Evolutionary conservation across 2,888 invertebrate genomes (phyloP).

Genomic region (Leptinotarsa peninsularis): DNA sequence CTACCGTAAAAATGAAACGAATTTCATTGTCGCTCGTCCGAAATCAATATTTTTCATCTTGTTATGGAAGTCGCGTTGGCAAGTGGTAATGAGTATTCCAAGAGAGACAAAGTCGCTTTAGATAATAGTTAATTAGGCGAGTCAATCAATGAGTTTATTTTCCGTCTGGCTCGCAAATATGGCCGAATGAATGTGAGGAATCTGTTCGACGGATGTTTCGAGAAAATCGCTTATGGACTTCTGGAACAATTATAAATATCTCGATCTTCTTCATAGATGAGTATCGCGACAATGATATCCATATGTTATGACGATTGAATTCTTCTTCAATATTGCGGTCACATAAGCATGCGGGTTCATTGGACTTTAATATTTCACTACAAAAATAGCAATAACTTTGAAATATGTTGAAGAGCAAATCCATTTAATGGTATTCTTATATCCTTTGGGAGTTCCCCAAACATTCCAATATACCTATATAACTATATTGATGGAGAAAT

Average conservation of each 20-base stretch:
- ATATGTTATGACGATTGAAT: slow-evolving; percentile 10
- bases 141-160: slow-evolving; percentile 18
- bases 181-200: slow-evolving; percentile 4
- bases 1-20: too few species aligned
- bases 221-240: slow-evolving; percentile 15
- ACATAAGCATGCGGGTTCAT: background rate
- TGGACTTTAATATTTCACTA: background rate
- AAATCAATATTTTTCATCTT: slow-evolving; percentile 9
- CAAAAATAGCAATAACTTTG: background rate
- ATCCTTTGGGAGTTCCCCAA: too few species aligned
- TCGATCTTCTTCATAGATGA: slow-evolving; percentile 5
- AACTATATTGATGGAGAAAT: too few species aligned
- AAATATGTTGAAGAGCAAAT: too few species aligned
- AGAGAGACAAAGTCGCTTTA: slow-evolving; percentile 5
- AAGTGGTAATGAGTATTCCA: slow-evolving; percentile 16
- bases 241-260: slow-evolving; percentile 19
- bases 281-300: slow-evolving; percentile 1
- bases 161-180: slow-evolving; percentile 17
- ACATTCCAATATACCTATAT: too few species aligned
- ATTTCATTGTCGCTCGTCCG: too few species aligned
- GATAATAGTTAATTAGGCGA: slow-evolving; percentile 12
- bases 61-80: slow-evolving; percentile 2
- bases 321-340: background rate
- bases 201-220: slow-evolving; percentile 12
- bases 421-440: too few species aligned